Evolutionary conservation across 2,797 vertebrate genomes (phyloP), one percentile per base, ranked within the genome.

Genomic region (Anas capensis): DNA sequence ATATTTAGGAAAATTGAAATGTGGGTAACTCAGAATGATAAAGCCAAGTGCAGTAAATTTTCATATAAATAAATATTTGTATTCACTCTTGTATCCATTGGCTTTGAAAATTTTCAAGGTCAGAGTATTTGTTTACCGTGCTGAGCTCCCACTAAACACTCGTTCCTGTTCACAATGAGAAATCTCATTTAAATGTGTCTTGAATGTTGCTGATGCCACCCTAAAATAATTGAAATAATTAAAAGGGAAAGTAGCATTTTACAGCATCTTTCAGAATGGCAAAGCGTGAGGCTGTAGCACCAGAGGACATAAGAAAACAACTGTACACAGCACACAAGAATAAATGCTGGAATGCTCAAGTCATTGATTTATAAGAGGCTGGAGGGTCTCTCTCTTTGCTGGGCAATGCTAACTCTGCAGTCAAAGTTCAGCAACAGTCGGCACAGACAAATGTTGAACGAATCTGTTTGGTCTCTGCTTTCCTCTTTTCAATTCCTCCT

Each of bases 1-100:
- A 85, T 96, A 96, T 97, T 96, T 97, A 96, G 79, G 68, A 97
- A 97, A 97, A 97, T 70, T 97, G 97, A 97, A 98, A 97, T 31
- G 83, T 94, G 90, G 75, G 77, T 84, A 97, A 89, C 95, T 97
- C 49, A 4, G 79, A 97, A 97, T 86, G 97, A 97, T 98, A 97
- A 98, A 95, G 84, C 90, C 88, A 92, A 95, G 94, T 62, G 40
- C 91, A 88, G 90, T 91, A 96, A 97, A 96, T 96, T 95, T 97
- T 96, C 92, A 90, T 95, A 88, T 96, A 95, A 96, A 97, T 91
- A 96, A 96, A 96, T 97, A 95, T 97, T 97, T 97, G 88, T 95
- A 91, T 91, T 97, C 81, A 14, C 90, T 95, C 93, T 96, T 91
- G 76, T 72, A 86, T 79, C 66, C 72, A 20, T 14, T 2, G 33